Conservation (phyloP, 2,888 invertebrate species). For the Eristalinus aeneus region DNA sequence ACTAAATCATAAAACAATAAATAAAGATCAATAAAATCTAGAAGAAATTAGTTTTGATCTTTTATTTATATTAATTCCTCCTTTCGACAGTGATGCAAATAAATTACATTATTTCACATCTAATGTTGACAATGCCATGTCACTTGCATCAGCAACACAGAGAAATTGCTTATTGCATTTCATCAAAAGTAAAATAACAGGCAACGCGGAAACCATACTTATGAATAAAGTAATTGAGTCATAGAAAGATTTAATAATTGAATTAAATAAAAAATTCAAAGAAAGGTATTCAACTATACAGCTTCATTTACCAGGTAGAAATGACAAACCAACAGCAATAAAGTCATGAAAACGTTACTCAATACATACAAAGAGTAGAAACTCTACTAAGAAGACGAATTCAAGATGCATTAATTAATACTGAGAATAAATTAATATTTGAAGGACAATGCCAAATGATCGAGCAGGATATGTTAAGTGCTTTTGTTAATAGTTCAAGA, state of each 20-base stretch:
- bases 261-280: conserved; percentile 2
- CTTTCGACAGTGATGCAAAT: too few relatives aligned
- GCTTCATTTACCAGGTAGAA: conserved; percentile 18
- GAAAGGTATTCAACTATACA: conserved; percentile 9
- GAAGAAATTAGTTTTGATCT: too few relatives aligned
- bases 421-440: conserved; percentile 10
- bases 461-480: conserved; percentile 13
- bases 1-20: too few relatives aligned
- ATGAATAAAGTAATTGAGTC: conserved; percentile 9
- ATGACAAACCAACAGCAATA: conserved; percentile 30
- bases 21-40: too few relatives aligned
- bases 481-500: conserved; percentile 22
- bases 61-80: too few relatives aligned
- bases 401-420: conserved; percentile 13
- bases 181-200: conserved; percentile 7
- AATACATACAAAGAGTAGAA: neutral
- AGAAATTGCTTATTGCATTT: too few relatives aligned
- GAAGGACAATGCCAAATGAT: conserved; percentile 22
- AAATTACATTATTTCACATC: too few relatives aligned
- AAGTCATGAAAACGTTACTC: conserved; percentile 14
- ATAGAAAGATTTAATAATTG: neutral
- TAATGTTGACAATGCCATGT: too few relatives aligned
- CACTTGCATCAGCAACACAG: too few relatives aligned
- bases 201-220: conserved; percentile 8
- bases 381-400: conserved; percentile 17